phyloP scores from a whole-genome alignment of 2,113 vertebrate species.

The Podarcis muralis region DNA sequence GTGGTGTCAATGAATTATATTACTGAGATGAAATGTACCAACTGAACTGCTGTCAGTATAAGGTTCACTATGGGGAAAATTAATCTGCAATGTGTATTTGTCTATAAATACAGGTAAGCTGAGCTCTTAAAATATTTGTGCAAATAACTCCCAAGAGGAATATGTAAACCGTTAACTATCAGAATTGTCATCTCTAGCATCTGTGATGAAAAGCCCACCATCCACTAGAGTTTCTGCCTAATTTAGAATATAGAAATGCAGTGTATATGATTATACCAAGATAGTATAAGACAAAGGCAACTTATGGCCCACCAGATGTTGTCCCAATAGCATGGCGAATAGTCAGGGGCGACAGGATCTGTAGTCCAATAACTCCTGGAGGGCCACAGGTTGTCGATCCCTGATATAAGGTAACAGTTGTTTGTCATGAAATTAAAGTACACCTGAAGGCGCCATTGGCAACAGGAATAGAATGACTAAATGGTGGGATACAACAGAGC shows the following conservation, averaged over 20 bases:
- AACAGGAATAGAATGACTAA: not conserved
- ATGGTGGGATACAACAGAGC: not conserved
- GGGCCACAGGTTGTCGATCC: no score
- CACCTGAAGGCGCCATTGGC: constrained; percentile 17
- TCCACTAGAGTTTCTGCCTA: not conserved
- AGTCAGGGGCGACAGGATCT: no score
- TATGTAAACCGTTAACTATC: constrained; percentile 55
- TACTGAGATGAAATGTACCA: not conserved
- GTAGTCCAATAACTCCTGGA: no score
- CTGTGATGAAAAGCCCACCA: constrained; percentile 49
- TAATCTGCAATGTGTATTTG: not conserved
- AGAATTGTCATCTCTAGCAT: constrained; percentile 54
- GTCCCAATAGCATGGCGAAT: no score
- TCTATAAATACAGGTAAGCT: not conserved
- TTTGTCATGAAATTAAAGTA: constrained; percentile 57
- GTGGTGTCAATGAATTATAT: not conserved
- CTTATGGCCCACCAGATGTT: no score
- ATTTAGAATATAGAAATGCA: not conserved
- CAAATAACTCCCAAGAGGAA: constrained; percentile 43
- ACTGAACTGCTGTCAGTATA: not conserved
- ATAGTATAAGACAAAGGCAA: not conserved
- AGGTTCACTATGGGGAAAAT: not conserved
- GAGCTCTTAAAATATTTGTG: constrained; percentile 41
- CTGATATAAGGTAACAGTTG: not conserved
- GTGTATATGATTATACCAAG: not conserved